phyloP scores from a whole-genome alignment of 2,888 invertebrate genomes.

The Drosophila neotestacea region DNA sequence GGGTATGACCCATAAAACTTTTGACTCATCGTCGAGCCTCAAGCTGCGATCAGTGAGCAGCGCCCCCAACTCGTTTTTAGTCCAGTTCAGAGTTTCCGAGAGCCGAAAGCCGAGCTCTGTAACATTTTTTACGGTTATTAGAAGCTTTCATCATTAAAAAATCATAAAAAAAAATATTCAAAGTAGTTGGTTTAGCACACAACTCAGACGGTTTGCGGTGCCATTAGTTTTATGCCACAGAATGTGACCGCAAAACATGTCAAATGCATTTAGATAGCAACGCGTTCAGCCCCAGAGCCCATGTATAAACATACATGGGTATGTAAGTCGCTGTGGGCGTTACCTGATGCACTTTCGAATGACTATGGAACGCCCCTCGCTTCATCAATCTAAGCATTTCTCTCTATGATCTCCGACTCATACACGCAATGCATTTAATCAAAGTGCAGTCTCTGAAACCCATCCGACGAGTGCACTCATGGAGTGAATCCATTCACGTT shows the following conservation, averaged over 20 bases:
- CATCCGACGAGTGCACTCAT: constrained; percentile 4
- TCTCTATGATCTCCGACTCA: constrained; percentile 19
- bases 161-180: constrained; percentile 53
- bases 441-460: constrained; percentile 38
- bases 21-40: constrained; percentile 57
- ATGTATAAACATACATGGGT: neutral
- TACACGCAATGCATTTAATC: constrained; percentile 72
- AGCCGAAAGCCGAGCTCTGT: constrained; percentile 5
- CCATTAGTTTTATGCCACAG: constrained; percentile 70
- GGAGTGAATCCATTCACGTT: constrained; percentile 48
- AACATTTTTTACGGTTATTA: constrained; percentile 64
- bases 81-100: constrained; percentile 21
- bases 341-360: constrained; percentile 67
- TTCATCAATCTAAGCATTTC: constrained; percentile 55
- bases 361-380: constrained; percentile 44
- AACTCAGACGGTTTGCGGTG: constrained; percentile 39
- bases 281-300: constrained; percentile 16
- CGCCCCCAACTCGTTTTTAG: constrained; percentile 20
- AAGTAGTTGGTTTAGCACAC: constrained; percentile 43
- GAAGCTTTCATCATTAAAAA: constrained; percentile 73
- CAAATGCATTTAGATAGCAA: constrained; percentile 75
- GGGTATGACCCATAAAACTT: constrained; percentile 26
- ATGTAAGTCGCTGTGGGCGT: constrained; percentile 58
- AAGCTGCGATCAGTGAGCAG: neutral
- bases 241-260: constrained; percentile 70